A percentile compares a stretch with the other conserved stretches of the same genome.
phyloP scores from a whole-genome alignment of 2,113 vertebrate genomes.

The Candoia aspera region DNA sequence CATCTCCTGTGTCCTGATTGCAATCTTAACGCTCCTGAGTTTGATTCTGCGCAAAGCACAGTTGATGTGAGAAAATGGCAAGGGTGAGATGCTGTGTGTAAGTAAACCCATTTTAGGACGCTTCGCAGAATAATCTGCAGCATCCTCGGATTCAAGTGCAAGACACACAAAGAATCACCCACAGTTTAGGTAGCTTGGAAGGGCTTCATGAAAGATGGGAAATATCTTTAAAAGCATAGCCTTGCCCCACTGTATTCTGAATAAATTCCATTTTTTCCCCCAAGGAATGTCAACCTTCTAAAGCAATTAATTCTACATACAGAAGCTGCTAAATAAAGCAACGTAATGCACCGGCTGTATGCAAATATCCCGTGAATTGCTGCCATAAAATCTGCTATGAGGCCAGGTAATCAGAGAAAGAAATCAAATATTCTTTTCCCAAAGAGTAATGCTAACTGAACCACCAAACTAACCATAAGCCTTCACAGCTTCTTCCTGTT shows the following conservation, averaged over 20 bases:
- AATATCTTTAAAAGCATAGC: too few relatives aligned
- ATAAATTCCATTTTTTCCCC: rapidly evolving
- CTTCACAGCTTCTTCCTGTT: not conserved
- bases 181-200: not conserved
- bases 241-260: not conserved
- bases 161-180: not conserved
- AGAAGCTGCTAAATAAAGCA: not conserved
- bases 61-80: not conserved
- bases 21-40: not conserved
- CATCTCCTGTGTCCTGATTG: not conserved
- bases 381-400: slow-evolving; percentile 2
- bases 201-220: not conserved
- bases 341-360: not conserved
- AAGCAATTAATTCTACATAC: not conserved
- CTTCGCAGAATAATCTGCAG: not conserved
- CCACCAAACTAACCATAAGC: not conserved
- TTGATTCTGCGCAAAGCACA: not conserved
- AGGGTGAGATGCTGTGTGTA: too few relatives aligned
- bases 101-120: not conserved
- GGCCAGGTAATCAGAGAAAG: not conserved
- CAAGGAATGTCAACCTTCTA: not conserved
- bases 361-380: rapidly evolving
- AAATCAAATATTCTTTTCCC: not conserved
- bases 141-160: not conserved
- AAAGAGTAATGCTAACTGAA: not conserved